Evolutionary conservation across 2,113 vertebrate species (phyloP).

Genomic region (Girardinichthys multiradiatus): DNA sequence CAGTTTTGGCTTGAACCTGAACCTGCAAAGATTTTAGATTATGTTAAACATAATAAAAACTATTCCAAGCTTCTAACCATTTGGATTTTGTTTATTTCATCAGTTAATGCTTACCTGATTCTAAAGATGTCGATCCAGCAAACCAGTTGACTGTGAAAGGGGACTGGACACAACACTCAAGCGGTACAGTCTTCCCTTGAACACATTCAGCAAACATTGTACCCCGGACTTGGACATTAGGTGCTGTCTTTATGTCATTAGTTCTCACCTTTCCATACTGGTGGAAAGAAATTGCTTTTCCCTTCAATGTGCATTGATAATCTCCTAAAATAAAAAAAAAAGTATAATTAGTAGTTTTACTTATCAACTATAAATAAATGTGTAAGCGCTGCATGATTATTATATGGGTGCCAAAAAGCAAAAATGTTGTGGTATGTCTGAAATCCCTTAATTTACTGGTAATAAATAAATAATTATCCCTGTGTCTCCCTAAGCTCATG

Average conservation of each 20-base stretch:
- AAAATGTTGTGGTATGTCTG: too few species aligned
- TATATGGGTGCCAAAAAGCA: too few species aligned
- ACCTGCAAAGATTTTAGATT: conserved; percentile 32
- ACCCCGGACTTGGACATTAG: conserved; percentile 33
- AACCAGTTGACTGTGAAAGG: conserved; percentile 37
- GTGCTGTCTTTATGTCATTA: conserved; percentile 25
- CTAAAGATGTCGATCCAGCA: rapidly evolving
- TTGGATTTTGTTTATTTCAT: neutral
- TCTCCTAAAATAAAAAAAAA: conserved; percentile 43
- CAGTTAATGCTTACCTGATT: neutral
- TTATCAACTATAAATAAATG: too few species aligned
- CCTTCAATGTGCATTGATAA: conserved; percentile 56
- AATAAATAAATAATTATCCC: too few species aligned
- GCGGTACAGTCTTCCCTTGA: rapidly evolving
- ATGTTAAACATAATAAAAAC: neutral
- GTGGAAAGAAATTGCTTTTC: neutral
- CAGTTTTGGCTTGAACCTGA: neutral
- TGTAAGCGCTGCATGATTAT: too few species aligned
- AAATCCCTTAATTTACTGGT: too few species aligned
- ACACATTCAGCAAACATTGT: conserved; percentile 14
- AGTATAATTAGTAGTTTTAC: neutral
- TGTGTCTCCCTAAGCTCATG: too few species aligned
- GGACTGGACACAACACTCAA: conserved; percentile 60
- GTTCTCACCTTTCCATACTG: conserved; percentile 15
- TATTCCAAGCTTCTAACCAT: neutral